phyloP scores from a whole-genome alignment of 2,797 vertebrate species.

The Tinamus major region DNA sequence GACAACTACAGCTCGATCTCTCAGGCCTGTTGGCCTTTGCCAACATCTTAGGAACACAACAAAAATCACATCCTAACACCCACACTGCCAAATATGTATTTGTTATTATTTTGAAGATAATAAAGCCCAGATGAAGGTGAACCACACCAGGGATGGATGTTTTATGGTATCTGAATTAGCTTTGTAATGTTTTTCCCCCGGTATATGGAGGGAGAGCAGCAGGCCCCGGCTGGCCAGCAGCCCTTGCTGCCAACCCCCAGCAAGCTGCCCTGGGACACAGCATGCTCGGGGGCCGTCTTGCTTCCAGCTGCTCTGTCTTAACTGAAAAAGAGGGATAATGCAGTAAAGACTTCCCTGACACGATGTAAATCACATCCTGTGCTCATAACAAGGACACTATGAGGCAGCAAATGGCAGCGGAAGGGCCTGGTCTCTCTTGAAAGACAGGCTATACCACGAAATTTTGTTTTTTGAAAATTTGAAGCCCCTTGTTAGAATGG shows the following conservation, averaged over 20 bases:
- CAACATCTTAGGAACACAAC: background rate
- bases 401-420: background rate
- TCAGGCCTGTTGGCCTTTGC: background rate
- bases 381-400: background rate
- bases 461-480: background rate
- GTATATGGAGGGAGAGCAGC: background rate
- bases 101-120: background rate
- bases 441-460: background rate
- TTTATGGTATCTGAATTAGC: background rate
- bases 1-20: background rate
- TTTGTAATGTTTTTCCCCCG: background rate
- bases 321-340: background rate
- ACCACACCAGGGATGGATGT: background rate
- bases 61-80: background rate
- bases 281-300: fast-evolving
- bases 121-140: background rate
- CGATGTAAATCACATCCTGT: background rate
- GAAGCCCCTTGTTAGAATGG: background rate
- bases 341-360: background rate
- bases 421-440: background rate
- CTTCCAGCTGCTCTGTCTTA: background rate
- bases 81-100: background rate
- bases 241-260: background rate
- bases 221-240: background rate
- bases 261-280: background rate